Conservation (phyloP, 2,797 vertebrate genomes). For the Urophycis tenuis region DNA sequence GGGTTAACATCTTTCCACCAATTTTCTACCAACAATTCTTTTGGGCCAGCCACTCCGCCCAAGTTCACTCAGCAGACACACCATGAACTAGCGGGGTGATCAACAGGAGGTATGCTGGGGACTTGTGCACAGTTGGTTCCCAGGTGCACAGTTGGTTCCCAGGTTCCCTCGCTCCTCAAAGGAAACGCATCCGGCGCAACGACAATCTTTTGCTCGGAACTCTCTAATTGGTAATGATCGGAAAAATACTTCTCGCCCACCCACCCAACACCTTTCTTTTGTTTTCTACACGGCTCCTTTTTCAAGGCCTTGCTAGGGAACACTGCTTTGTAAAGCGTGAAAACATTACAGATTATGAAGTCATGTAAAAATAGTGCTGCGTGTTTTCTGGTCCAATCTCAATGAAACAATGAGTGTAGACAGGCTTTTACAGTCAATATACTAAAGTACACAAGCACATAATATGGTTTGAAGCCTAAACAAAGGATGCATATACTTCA, state of each 20-base stretch:
- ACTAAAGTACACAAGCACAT: neutral
- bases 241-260: neutral
- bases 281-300: neutral
- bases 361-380: neutral
- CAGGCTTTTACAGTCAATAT: neutral
- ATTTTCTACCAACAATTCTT: neutral
- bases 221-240: neutral
- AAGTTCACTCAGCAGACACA: neutral
- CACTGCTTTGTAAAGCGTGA: no score
- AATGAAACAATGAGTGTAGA: neutral
- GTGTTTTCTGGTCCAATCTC: neutral
- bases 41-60: no score
- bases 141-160: neutral
- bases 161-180: neutral
- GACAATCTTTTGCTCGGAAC: neutral
- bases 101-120: neutral
- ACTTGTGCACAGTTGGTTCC: neutral
- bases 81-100: neutral
- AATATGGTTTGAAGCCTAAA: neutral
- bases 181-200: neutral
- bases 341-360: no score
- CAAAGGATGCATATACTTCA: neutral
- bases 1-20: neutral
- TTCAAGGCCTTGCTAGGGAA: neutral
- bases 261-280: neutral